Evolutionary conservation across 2,797 vertebrate species (phyloP).

Genomic region (Microctenopoma steveboyesi): DNA sequence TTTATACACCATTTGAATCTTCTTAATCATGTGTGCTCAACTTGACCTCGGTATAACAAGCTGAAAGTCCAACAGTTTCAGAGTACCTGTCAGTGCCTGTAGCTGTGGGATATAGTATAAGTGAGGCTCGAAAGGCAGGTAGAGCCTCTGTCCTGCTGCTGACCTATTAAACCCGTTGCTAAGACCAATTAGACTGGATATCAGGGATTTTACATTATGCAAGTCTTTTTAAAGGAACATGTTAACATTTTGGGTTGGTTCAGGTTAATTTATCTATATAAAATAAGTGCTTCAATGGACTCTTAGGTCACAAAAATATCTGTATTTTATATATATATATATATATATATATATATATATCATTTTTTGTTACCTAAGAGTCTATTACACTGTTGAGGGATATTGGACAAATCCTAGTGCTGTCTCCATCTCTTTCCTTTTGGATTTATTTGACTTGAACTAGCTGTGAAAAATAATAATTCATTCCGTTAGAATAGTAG

Average conservation of each 20-base stretch:
- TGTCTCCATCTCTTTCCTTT: too few relatives aligned
- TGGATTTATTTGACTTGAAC: neutral
- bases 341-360: too few relatives aligned
- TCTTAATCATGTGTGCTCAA: neutral
- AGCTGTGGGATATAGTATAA: neutral
- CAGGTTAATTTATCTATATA: neutral
- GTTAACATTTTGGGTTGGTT: neutral
- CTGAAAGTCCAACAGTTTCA: neutral
- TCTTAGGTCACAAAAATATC: too few relatives aligned
- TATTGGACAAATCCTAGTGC: too few relatives aligned
- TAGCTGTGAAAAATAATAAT: neutral
- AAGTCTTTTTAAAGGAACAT: slow-evolving; percentile 8
- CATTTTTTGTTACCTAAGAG: too few relatives aligned
- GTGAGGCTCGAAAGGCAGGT: neutral
- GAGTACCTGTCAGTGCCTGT: too few relatives aligned
- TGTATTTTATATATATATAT: too few relatives aligned
- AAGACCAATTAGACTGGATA: slow-evolving; percentile 19
- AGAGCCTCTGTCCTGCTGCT: neutral
- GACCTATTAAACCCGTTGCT: neutral
- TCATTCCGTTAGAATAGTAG: too few relatives aligned
- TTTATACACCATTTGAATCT: neutral
- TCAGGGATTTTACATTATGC: slow-evolving; percentile 2
- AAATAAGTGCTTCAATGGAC: too few relatives aligned
- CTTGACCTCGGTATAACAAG: neutral
- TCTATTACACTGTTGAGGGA: too few relatives aligned